Evolutionary conservation across 1,140 invertebrate genomes (phyloP).

Genomic region (Piezodorus guildinii): DNA sequence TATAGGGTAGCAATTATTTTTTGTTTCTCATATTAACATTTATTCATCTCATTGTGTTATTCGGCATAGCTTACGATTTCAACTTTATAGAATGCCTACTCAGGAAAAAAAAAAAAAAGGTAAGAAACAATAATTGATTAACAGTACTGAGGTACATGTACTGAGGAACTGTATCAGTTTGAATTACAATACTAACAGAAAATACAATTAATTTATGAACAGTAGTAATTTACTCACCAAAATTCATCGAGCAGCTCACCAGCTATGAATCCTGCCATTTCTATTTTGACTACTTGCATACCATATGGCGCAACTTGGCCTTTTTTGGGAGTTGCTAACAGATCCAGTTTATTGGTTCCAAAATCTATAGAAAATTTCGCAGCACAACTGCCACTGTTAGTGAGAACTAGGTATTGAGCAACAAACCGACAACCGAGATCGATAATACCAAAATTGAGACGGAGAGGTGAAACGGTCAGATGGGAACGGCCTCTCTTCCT

Average conservation of each 20-base stretch:
- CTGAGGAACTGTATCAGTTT: too few species aligned
- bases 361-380: conserved; percentile 32
- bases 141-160: too few species aligned
- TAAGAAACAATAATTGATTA: too few species aligned
- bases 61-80: too few species aligned
- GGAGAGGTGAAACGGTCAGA: conserved; percentile 26
- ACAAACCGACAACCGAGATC: conserved; percentile 29
- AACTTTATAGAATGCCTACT: too few species aligned
- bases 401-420: conserved; percentile 28
- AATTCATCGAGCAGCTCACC: conserved; percentile 31
- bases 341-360: conserved; percentile 28
- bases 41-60: too few species aligned
- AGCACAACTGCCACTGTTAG: conserved; percentile 31
- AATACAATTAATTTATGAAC: too few species aligned
- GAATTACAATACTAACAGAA: too few species aligned
- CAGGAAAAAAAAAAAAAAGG: too few species aligned
- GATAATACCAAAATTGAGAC: conserved; percentile 32
- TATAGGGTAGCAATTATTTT: too few species aligned
- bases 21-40: too few species aligned
- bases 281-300: conserved; percentile 26
- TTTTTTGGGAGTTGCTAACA: conserved; percentile 30
- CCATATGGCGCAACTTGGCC: conserved; percentile 29
- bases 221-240: conserved; percentile 28
- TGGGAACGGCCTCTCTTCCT: conserved; percentile 19
- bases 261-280: conserved; percentile 29